A percentile compares a stretch with the other conserved stretches of the same genome.
These are phyloP conservation scores for Scolanthus callimorphus DNA, from an alignment of 92 coral and sea anemone species.

Conservation along the genomic window DNA sequence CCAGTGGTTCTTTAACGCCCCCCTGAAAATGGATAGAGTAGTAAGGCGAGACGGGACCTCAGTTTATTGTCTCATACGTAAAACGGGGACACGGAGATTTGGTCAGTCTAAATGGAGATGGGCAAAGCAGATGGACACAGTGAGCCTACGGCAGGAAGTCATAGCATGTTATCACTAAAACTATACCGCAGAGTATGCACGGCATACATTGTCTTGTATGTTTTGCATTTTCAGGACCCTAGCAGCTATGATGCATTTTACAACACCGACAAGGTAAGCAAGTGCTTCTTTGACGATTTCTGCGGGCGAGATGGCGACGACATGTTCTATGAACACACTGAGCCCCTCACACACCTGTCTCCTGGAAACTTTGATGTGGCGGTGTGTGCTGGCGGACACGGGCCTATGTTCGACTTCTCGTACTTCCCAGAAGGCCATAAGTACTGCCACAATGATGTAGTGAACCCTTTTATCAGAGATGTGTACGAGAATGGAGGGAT, in stretches of 20 bases:
- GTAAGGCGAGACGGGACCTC: too few species aligned
- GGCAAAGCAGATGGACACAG: too few species aligned
- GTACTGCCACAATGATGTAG: slow-evolving; percentile 25
- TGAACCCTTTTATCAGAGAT: slow-evolving; percentile 56
- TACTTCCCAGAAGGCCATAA: too few species aligned
- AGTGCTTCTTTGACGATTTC: slow-evolving; percentile 55
- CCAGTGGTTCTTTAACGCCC: too few species aligned
- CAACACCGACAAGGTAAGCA: slow-evolving; percentile 66
- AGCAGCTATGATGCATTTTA: slow-evolving; percentile 55
- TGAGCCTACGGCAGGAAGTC: too few species aligned
- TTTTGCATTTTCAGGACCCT: slow-evolving; percentile 53
- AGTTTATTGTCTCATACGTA: too few species aligned
- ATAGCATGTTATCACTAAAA: too few species aligned
- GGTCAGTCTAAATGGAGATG: too few species aligned
- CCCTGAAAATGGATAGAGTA: too few species aligned
- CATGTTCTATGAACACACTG: slow-evolving; percentile 41
- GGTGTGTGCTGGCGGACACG: slow-evolving; percentile 95
- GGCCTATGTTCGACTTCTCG: slow-evolving; percentile 92
- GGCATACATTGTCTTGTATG: too few species aligned
- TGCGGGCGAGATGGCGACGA: slow-evolving; percentile 25
- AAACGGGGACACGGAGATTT: too few species aligned
- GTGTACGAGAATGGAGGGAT: slow-evolving; percentile 90
- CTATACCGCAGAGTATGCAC: too few species aligned
- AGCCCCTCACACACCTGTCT: slow-evolving; percentile 37
- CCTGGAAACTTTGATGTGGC: slow-evolving; percentile 51